These are phyloP conservation scores for Micrasema longulum DNA, from an alignment of 1,140 invertebrate genomes.

Conservation along the genomic window DNA sequence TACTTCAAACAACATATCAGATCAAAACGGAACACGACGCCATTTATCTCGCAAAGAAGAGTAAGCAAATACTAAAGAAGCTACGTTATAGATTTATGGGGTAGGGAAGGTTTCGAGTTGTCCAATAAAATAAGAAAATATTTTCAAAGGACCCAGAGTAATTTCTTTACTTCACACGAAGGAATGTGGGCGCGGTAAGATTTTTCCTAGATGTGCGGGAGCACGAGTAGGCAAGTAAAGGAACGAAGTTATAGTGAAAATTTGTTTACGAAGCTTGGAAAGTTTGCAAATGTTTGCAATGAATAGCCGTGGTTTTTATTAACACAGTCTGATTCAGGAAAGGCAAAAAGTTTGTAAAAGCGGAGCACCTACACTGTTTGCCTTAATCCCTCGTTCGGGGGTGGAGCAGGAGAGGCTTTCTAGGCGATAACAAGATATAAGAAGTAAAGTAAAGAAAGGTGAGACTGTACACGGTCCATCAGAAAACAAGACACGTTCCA, in stretches of 20 bases:
- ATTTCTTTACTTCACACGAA: too few species aligned
- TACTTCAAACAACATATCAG: too few species aligned
- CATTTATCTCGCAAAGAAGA: too few species aligned
- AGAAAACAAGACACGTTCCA: conserved; percentile 50
- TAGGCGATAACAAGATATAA: conserved; percentile 54
- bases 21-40: too few species aligned
- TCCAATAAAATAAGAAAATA: too few species aligned
- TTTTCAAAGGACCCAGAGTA: too few species aligned
- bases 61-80: too few species aligned
- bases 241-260: conserved; percentile 1
- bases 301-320: conserved; percentile 34
- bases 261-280: conserved; percentile 31
- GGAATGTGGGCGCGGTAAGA: too few species aligned
- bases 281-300: conserved; percentile 29
- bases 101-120: too few species aligned
- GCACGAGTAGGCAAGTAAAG: too few species aligned
- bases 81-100: too few species aligned
- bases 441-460: conserved; percentile 51
- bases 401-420: conserved; percentile 43
- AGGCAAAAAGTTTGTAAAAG: conserved; percentile 51
- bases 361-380: conserved; percentile 47
- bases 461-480: conserved; percentile 49
- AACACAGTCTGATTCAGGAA: conserved; percentile 26
- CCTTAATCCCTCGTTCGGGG: conserved; percentile 47
- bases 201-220: too few species aligned